phyloP scores from a whole-genome alignment of 1,140 invertebrate species.

The Epicauta chinensis region DNA sequence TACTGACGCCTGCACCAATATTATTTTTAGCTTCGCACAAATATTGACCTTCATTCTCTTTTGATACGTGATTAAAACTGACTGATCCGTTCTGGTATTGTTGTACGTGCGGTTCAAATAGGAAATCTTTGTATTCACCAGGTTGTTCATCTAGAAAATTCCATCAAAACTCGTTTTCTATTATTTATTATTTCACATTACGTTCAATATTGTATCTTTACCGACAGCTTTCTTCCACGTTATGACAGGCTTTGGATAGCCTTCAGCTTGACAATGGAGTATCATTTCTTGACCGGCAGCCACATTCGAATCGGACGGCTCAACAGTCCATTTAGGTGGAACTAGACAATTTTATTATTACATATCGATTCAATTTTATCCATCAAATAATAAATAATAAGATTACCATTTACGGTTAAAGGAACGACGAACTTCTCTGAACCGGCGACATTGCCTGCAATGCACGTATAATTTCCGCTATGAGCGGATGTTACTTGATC shows the following conservation, averaged over 20 bases:
- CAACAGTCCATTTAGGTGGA: conserved; percentile 84
- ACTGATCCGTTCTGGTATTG: conserved; percentile 76
- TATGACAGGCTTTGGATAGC: conserved; percentile 80
- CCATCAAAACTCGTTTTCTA: background rate
- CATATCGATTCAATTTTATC: background rate
- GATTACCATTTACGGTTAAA: conserved; percentile 77
- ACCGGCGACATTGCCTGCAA: conserved; percentile 77
- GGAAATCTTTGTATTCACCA: conserved; percentile 80
- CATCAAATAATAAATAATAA: background rate
- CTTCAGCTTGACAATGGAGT: conserved; percentile 85
- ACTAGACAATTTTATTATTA: conserved; percentile 50
- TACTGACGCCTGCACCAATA: conserved; percentile 80
- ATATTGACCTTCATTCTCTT: conserved; percentile 84
- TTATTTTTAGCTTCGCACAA: conserved; percentile 88
- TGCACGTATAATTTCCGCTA: conserved; percentile 84
- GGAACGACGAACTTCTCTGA: conserved; percentile 65
- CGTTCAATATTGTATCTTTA: too few species aligned
- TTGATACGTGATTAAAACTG: conserved; percentile 70
- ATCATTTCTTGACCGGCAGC: conserved; percentile 76
- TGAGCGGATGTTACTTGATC: conserved; percentile 77
- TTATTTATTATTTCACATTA: conserved; percentile 35
- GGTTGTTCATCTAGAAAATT: conserved; percentile 58
- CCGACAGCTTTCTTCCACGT: conserved; percentile 82
- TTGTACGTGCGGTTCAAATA: conserved; percentile 65
- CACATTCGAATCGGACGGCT: conserved; percentile 80